These are phyloP conservation scores for Coracias cyanogaster DNA, from an alignment of 2,797 vertebrate species.

Conservation along the genomic window DNA sequence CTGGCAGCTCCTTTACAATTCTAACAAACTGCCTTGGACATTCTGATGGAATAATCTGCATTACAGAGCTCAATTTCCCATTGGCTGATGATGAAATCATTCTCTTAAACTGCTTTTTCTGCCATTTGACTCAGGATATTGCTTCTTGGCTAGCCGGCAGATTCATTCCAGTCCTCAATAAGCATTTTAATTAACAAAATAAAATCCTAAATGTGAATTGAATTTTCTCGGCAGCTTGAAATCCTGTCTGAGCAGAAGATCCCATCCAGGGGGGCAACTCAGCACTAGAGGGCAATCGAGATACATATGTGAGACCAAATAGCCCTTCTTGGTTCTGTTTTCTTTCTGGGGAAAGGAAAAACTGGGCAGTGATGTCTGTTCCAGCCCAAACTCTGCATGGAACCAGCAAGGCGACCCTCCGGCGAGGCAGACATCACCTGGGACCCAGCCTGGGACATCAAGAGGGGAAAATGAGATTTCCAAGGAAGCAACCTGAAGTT, in stretches of 20 bases:
- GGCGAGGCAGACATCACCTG: neutral
- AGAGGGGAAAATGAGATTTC: neutral
- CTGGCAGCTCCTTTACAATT: conserved; percentile 9
- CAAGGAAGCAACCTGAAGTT: neutral
- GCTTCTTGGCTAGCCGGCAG: conserved; percentile 2
- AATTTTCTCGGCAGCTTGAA: neutral
- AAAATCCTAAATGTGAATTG: neutral
- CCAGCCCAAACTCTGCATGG: neutral
- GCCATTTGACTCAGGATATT: conserved; percentile 39
- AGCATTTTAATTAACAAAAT: conserved; percentile 58
- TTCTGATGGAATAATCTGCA: conserved; percentile 30
- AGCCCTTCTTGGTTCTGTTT: neutral
- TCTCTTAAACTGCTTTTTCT: conserved; percentile 26
- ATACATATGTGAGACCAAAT: neutral
- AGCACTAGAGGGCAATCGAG: conserved; percentile 71
- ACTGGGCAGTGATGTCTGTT: neutral
- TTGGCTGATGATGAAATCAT: conserved; percentile 33
- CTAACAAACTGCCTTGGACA: conserved; percentile 25
- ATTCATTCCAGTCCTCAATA: conserved; percentile 35
- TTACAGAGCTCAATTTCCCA: conserved; percentile 24
- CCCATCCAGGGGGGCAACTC: neutral
- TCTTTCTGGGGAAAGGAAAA: neutral
- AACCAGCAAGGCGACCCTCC: neutral
- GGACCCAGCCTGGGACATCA: neutral
- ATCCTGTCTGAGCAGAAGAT: neutral